Conservation (phyloP, 1,140 invertebrate species). For the Schlechtendalia chinensis region DNA sequence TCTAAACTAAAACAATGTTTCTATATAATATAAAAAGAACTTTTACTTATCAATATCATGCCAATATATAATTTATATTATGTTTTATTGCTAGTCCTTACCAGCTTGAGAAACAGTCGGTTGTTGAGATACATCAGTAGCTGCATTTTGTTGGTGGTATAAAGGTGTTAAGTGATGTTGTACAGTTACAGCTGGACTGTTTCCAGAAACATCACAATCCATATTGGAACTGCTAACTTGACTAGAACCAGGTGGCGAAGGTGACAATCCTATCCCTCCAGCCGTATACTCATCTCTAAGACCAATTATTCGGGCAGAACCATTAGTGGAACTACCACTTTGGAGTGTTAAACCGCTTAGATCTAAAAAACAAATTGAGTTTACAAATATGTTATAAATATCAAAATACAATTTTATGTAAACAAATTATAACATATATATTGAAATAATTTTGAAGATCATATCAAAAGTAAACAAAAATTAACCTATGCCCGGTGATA, state of each 20-base stretch:
- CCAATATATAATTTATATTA: not conserved
- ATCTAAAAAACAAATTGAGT: slow-evolving; percentile 22
- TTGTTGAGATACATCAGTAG: slow-evolving; percentile 41
- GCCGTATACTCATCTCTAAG: slow-evolving; percentile 45
- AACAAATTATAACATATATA: not conserved
- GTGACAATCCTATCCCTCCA: slow-evolving; percentile 42
- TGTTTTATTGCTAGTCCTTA: not conserved
- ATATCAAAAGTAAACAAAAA: not conserved
- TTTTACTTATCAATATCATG: slow-evolving; percentile 12
- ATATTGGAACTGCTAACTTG: slow-evolving; percentile 46
- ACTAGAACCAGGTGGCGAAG: slow-evolving; percentile 44
- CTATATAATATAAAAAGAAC: not conserved
- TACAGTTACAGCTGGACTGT: slow-evolving; percentile 41
- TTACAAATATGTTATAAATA: not conserved
- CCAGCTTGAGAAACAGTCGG: slow-evolving; percentile 31
- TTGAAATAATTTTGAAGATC: not conserved
- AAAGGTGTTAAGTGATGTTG: slow-evolving; percentile 44
- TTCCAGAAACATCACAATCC: slow-evolving; percentile 45
- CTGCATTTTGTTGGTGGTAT: slow-evolving; percentile 40
- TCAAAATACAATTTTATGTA: not conserved
- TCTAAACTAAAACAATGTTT: slow-evolving; percentile 24
- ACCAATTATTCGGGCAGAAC: slow-evolving; percentile 36
- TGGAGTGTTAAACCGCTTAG: slow-evolving; percentile 40
- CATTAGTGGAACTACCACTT: slow-evolving; percentile 43
- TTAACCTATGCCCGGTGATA: slow-evolving; percentile 91